A percentile compares a stretch with the other conserved stretches of the same genome.
Conservation (phyloP, 1,140 invertebrate species). For the Fopius arisanus region DNA sequence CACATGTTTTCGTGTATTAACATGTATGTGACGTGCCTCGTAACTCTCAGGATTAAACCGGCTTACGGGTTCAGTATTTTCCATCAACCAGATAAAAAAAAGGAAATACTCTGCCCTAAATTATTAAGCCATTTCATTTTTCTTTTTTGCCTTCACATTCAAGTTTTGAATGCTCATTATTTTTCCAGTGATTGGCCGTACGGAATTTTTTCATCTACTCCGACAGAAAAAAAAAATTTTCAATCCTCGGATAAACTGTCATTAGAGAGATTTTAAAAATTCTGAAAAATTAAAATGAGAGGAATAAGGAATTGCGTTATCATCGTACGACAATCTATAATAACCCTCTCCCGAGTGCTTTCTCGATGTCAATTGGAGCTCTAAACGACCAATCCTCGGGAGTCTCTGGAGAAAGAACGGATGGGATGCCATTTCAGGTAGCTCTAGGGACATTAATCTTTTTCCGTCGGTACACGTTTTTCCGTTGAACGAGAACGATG, state of each 20-base stretch:
- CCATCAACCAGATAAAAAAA: not conserved
- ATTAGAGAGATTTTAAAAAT: no score
- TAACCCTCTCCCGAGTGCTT: not conserved
- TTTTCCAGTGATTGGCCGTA: no score
- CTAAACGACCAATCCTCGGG: conserved; percentile 1
- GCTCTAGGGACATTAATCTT: conserved; percentile 3
- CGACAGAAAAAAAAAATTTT: not conserved
- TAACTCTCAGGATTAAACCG: not conserved
- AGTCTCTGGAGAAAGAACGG: not conserved
- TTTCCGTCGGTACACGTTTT: not conserved
- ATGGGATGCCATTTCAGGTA: conserved; percentile 7
- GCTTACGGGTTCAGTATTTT: not conserved
- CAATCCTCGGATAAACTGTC: no score
- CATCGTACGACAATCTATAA: not conserved
- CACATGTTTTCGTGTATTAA: not conserved
- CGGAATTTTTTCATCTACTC: no score
- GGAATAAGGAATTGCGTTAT: not conserved
- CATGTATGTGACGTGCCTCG: not conserved
- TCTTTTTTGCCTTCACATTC: no score
- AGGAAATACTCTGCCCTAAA: no score
- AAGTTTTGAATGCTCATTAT: no score
- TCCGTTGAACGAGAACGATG: not conserved
- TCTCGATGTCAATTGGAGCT: not conserved
- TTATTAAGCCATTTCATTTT: no score
- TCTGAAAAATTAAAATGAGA: no score